These are phyloP conservation scores for Acanthurus leucopareius DNA, from an alignment of 2,797 vertebrate species.

Conservation along the genomic window DNA sequence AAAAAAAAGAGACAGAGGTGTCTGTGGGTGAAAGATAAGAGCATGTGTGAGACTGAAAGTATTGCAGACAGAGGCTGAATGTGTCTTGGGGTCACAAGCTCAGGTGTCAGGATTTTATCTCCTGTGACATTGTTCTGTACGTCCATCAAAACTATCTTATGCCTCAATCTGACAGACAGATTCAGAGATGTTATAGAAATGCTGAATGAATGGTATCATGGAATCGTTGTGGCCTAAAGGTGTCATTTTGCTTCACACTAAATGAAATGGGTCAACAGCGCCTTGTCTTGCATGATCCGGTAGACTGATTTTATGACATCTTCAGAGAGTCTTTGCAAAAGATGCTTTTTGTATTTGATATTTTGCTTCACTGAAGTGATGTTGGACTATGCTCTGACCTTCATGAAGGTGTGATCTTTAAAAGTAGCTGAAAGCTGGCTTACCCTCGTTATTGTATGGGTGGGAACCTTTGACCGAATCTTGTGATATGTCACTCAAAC, in stretches of 20 bases:
- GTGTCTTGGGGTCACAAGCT: conserved; percentile 61
- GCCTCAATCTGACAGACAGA: conserved; percentile 57
- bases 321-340: neutral
- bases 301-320: conserved; percentile 15
- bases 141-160: conserved; percentile 72
- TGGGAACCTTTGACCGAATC: conserved; percentile 62
- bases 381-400: conserved; percentile 47
- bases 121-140: conserved; percentile 65
- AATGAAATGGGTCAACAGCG: conserved; percentile 14
- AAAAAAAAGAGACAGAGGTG: conserved; percentile 50
- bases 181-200: conserved; percentile 46
- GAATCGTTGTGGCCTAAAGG: conserved; percentile 23
- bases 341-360: neutral
- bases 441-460: conserved; percentile 45
- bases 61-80: conserved; percentile 50
- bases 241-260: neutral
- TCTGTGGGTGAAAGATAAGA: conserved; percentile 80
- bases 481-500: conserved; percentile 75
- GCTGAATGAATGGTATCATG: conserved; percentile 31
- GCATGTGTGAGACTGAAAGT: conserved; percentile 41
- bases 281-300: neutral
- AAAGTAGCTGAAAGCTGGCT: conserved; percentile 47
- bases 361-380: conserved; percentile 8
- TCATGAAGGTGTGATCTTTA: conserved; percentile 47
- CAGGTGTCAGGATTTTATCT: conserved; percentile 67